These are phyloP conservation scores for Danio jaintianensis DNA, from an alignment of 2,797 vertebrate genomes.

Conservation along the genomic window DNA sequence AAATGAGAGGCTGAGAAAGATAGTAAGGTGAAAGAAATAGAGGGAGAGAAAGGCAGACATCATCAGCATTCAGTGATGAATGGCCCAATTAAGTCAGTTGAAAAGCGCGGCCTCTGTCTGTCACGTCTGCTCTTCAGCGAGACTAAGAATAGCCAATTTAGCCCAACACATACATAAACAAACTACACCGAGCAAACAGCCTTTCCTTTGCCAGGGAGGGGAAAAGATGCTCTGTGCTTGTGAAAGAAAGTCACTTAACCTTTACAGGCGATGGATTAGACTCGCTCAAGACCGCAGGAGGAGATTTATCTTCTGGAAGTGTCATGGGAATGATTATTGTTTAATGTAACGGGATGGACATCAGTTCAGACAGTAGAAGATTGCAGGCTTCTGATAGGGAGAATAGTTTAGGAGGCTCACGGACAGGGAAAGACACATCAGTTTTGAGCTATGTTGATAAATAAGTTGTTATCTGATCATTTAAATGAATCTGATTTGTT, in stretches of 20 bases:
- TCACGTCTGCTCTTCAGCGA: conserved; percentile 27
- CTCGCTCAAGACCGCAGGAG: conserved; percentile 29
- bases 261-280: conserved; percentile 43
- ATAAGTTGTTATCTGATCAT: too few species aligned
- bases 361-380: conserved; percentile 31
- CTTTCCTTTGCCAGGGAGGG: neutral
- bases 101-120: conserved; percentile 39
- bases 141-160: conserved; percentile 48
- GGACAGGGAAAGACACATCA: too few species aligned
- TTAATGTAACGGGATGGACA: conserved; percentile 30
- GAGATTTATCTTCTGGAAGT: conserved; percentile 44
- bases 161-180: conserved; percentile 49
- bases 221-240: neutral
- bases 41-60: conserved; percentile 36
- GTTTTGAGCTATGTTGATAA: too few species aligned
- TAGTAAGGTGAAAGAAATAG: conserved; percentile 30
- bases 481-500: too few species aligned
- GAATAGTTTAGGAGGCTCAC: neutral
- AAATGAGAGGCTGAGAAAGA: neutral
- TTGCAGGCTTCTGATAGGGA: neutral
- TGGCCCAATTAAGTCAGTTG: conserved; percentile 62
- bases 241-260: conserved; percentile 47
- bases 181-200: conserved; percentile 9
- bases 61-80: conserved; percentile 58
- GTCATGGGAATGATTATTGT: conserved; percentile 35